phyloP scores from a whole-genome alignment of 2,113 vertebrate species.

The Odontophorus gujanensis region DNA sequence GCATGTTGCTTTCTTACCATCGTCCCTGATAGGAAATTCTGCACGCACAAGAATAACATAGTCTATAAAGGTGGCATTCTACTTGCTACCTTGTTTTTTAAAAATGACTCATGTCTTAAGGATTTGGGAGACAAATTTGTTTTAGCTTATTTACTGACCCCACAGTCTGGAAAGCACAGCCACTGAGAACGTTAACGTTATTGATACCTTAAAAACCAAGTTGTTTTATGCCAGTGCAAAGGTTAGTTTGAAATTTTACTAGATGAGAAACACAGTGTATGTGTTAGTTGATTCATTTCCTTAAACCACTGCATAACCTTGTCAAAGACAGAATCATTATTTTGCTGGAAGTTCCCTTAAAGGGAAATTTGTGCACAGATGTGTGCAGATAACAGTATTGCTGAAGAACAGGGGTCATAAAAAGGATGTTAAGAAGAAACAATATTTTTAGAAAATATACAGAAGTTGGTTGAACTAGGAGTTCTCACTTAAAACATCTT shows the following conservation, averaged over 20 bases:
- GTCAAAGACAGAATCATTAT: background rate
- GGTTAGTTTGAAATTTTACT: slow-evolving; percentile 23
- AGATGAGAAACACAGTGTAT: background rate
- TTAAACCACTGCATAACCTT: background rate
- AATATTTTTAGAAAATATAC: slow-evolving; percentile 42
- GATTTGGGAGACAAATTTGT: background rate
- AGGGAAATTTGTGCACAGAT: background rate
- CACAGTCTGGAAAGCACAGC: slow-evolving; percentile 32
- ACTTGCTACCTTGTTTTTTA: background rate
- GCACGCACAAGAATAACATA: slow-evolving; percentile 5
- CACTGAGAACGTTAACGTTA: slow-evolving; percentile 15
- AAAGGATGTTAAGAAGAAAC: background rate
- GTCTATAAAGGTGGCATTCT: slow-evolving; percentile 10
- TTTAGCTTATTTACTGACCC: slow-evolving; percentile 16
- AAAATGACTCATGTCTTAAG: background rate
- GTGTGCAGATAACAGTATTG: background rate
- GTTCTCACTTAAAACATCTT: slow-evolving; percentile 27
- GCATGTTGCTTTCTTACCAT: slow-evolving; percentile 59
- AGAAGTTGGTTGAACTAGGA: slow-evolving; percentile 21
- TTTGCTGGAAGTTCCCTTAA: slow-evolving; percentile 16
- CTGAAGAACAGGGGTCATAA: slow-evolving; percentile 16
- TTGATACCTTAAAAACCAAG: slow-evolving; percentile 21
- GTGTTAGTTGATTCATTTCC: background rate
- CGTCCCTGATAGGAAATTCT: slow-evolving; percentile 24
- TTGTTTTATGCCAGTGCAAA: slow-evolving; percentile 38